Base-by-base conservation (phyloP, 2,113 vertebrate genomes). In the Neomonachus schauinslandi region DNA sequence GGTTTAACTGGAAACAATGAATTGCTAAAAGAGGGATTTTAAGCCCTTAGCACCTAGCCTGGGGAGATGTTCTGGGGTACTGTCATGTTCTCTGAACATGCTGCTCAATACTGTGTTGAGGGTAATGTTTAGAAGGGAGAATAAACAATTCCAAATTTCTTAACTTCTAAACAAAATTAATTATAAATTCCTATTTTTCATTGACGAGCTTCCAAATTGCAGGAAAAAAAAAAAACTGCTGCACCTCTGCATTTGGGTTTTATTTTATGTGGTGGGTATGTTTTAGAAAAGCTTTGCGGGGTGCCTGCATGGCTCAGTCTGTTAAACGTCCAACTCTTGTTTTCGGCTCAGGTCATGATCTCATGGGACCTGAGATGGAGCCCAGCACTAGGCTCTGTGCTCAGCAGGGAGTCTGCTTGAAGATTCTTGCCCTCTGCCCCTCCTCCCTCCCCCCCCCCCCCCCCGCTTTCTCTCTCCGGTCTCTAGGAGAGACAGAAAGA, bases 111-210 rank as follows among this genome's bases (percentile, higher is more conserved):
- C 5, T 8, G 4, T 31, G 13, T 5, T 33, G 31, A 72, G 16
- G 16, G 6, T 2, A 22, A 79, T 33, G 13, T 36, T 85, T 31
- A 93, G 33, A 71, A 83, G 12, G 16, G 3, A 83, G 51, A 87
- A 95, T 4, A 51, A 65, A 57, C 14, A 42, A 9, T 76, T 59
- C 67, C 14, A 65, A 77, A 76, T 53, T 18, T 83, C 63, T 95
- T 36, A 88, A 59, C 22, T 65, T 94, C 39, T 71, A 39, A 63
- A 77, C 19, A 53, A 83, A 92, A 86, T 72, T 79, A 69, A 83
- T 33, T 81, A 36, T 21, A 88, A 90, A 36, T 94, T 76, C 28
- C 31, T 84, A 12, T 53, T 92, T 97, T 92, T 72, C 21, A 74
- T 33, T 26, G 5, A 36, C 19, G 21, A 72, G 57, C 24, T 82